Percentiles rank a stretch among this genome's conserved stretches.
Evolutionary conservation across 1,140 invertebrate species (phyloP).

Genomic region (Papilio xuthus): DNA sequence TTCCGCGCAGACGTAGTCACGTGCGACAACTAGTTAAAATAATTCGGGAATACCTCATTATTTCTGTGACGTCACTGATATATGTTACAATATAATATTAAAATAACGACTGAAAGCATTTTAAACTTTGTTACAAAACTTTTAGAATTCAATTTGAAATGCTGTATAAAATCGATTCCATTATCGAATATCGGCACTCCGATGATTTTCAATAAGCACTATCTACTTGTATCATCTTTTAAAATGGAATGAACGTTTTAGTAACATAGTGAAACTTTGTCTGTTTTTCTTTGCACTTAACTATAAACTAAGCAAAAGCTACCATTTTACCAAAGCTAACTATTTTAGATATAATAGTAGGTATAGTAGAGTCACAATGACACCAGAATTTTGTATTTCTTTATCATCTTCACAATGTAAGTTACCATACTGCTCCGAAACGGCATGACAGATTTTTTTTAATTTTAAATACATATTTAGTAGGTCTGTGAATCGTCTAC

Average conservation of each 20-base stretch:
- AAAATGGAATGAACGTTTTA: constrained; percentile 23
- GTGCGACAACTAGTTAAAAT: too few relatives aligned
- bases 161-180: neutral
- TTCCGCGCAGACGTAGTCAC: too few relatives aligned
- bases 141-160: neutral
- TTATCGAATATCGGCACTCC: constrained; percentile 26
- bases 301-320: too few relatives aligned
- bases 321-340: neutral
- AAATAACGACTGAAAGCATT: neutral
- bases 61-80: constrained; percentile 15
- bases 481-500: too few relatives aligned
- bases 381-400: too few relatives aligned
- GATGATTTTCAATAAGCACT: constrained; percentile 33
- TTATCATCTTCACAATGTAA: too few relatives aligned
- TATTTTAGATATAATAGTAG: too few relatives aligned
- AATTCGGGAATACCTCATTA: constrained; percentile 8
- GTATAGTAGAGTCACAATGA: too few relatives aligned
- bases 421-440: too few relatives aligned
- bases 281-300: constrained; percentile 4
- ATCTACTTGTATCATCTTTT: constrained; percentile 31
- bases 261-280: constrained; percentile 7
- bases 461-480: too few relatives aligned
- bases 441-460: too few relatives aligned
- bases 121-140: neutral
- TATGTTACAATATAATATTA: constrained; percentile 12